Base-by-base conservation (phyloP, 1,140 invertebrate genomes). In the Asobara japonica region DNA sequence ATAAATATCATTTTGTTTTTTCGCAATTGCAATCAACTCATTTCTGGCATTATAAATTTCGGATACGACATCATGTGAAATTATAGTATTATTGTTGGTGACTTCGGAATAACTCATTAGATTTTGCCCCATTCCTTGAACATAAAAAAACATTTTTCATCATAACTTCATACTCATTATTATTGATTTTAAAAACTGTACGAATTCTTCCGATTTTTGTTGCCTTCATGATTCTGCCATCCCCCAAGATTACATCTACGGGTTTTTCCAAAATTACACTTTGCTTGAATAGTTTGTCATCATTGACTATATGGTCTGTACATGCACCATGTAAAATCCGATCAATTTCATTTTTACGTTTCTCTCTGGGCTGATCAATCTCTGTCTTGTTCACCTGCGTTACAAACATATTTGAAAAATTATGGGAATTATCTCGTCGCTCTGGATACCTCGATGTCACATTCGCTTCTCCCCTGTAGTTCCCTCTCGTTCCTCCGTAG, bases 291-390 rank as follows among this genome's bases (percentile, higher is more conserved):
- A 69, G 66, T 10, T 36, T 45, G 61, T 73, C 69, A 69, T 77
- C 45, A 38, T 77, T 77, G 31, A 73, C 62, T 10, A 76, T 74
- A 70, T 76, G 74, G 29, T 76, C 72, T 10, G 65, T 65, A 71
- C 76, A 77, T 3, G 70, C 71, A 64, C 76, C 75, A 60, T 77
- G 70, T 27, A 76, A 72, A 7, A 77, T 74, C 74, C 76, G 76
- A 18, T 75, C 69, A 11, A 76, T 74, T 69, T 20, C 73, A 71
- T 71, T 71, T 41, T 2, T 16, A 25, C 73, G 33, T 27, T 62
- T 27, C 7, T 27, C 7, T 20, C 7, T 27, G 13, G 20, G 11
- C 6, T 27, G 11, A 13, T 62, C 22, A 3, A 60, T 22, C 4
- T 60, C 20, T 60, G 51, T 7, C 4, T 18, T 25, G 25, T 69